Evolutionary conservation across 2,797 vertebrate genomes (phyloP), one percentile per base, ranked within the genome.

Genomic region (Anomalospiza imberbis): DNA sequence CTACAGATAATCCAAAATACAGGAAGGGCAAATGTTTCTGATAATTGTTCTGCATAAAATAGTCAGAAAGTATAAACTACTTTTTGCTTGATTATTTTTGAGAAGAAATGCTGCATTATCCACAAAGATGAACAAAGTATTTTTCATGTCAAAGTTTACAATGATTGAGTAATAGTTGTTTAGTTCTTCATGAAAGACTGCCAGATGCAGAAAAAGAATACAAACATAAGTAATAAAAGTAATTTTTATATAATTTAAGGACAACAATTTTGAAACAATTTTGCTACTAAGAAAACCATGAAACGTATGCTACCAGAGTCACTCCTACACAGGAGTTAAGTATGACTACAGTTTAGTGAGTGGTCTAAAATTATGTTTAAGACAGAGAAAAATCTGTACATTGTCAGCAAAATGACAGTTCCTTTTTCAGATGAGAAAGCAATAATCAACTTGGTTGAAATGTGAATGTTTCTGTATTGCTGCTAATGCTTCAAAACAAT

Each of bases 81-180:
- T 85, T 76, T 70, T 88, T 62, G 3, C 25, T 58, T 85, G 13
- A 47, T 73, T 90, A 53, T 58, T 88, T 88, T 83, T 40, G 47
- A 85, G 34, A 57, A 63, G 17, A 93, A 81, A 85, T 67, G 3
- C 45, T 62, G 5, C 17, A 32, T 60, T 77, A 77, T 71, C 20
- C 20, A 60, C 57, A 83, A 82, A 81, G 62, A 40, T 12, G 7
- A 78, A 31, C 14, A 34, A 71, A 48, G 9, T 66, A 26, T 63
- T 77, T 85, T 80, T 66, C 40, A 29, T 51, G 17, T 42, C 21
- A 19, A 79, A 53, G 21, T 82, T 79, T 62, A 7, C 19, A 50
- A 1, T 66, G 28, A 25, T 50, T 58, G 25, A 84, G 22, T 75
- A 77, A 67, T 58, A 58, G 38, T 36, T 48, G 38, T 36, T 48